Evolutionary conservation across 2,113 vertebrate species (phyloP), one percentile per base, ranked within the genome.

Genomic region (Podocnemis expansa): DNA sequence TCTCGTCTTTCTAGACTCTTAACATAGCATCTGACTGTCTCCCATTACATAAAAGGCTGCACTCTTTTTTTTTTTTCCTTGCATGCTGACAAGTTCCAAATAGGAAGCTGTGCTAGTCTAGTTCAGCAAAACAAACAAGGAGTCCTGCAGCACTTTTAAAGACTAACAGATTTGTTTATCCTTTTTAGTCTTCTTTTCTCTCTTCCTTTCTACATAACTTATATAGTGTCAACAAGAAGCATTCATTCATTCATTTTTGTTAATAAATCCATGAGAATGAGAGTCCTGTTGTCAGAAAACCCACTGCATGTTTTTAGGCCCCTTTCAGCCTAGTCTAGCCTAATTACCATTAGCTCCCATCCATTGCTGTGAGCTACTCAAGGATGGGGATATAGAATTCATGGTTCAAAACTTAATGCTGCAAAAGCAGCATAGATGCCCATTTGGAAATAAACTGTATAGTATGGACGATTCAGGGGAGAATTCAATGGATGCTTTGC

Each of bases 391-490:
- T 43, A 3, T 17, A 38, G 78, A 85, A 79, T 19, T 2, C 9
- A 11, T 19, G 1, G 10, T 3, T 79, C 0, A 0, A 70, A 3
- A 34, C 31, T 70, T 70, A 70, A 70, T 70, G 34, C 63, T 10
- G 1, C 2, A 56, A 16, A 91, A 83, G 31, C 25, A 41, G 43
- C 5, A 5, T 75, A 41, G 4, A 43, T 91, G 89, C 82, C 52
- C 34, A 0, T 41, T 54, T 54, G 6, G 45, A 52, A 91, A 79
- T 84, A 1, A 1, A 11, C 31, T 4, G 83, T 55, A 19, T 4
- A 70, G 88, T 75, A 70, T 38, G 0, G 0, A 0, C 29, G 16
- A 49, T 93, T 82, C 24, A 51, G 34, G 5, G 2, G 24, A 52
- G 93, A 88, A 47, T 76, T 2, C 41, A 27, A 27, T 41, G 41